These are phyloP conservation scores for Uromys caudimaculatus DNA, from an alignment of 2,797 vertebrate species.

Conservation along the genomic window DNA sequence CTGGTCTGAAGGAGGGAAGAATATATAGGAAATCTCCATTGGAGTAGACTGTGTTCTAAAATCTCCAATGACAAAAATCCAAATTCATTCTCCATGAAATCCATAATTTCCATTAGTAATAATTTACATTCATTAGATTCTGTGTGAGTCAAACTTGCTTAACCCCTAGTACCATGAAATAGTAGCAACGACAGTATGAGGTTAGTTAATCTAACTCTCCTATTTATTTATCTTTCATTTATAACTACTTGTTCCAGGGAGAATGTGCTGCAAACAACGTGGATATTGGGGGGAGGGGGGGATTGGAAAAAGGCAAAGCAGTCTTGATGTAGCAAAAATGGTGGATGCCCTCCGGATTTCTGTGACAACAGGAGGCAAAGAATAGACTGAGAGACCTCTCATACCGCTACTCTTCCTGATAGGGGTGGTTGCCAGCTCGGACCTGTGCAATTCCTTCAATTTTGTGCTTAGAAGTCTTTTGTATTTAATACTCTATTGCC, in stretches of 20 bases:
- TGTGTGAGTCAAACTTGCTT: background rate
- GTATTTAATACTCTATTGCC: background rate
- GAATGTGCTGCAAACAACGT: background rate
- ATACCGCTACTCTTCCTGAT: too few species aligned
- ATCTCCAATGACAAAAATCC: background rate
- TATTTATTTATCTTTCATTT: background rate
- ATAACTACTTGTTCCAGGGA: background rate
- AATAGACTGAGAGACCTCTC: background rate
- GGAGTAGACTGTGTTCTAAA: conserved; percentile 7
- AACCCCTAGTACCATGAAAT: background rate
- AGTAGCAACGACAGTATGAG: background rate
- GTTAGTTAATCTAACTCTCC: background rate
- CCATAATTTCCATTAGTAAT: background rate
- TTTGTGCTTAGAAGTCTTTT: background rate
- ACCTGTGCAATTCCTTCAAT: background rate
- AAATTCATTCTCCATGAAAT: background rate
- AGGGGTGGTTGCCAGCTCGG: background rate
- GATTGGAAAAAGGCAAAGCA: background rate
- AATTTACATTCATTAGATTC: background rate
- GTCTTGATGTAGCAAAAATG: background rate
- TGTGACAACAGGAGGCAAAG: background rate
- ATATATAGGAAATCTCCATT: background rate
- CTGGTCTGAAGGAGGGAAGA: background rate
- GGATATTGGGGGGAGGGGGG: background rate
- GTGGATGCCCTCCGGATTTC: background rate